Percentiles rank a stretch among this genome's conserved stretches.
Evolutionary conservation across 1,140 invertebrate species (phyloP).

Genomic region (Drusus annulatus): DNA sequence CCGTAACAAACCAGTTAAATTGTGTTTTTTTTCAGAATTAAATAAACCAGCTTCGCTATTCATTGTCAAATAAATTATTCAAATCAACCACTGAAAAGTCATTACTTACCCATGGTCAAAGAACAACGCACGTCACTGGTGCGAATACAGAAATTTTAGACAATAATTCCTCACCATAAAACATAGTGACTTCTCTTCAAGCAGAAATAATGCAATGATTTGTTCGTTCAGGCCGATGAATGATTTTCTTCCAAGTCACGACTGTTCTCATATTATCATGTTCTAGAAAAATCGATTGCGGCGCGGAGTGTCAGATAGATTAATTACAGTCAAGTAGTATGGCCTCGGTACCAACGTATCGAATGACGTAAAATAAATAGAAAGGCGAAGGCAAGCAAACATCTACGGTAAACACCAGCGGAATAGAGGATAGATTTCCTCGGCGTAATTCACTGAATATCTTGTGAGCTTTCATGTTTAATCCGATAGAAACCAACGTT

Average conservation of each 20-base stretch:
- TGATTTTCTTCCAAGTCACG: conserved; percentile 29
- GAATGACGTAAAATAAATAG: conserved; percentile 49
- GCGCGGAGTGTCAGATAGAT: conserved; percentile 53
- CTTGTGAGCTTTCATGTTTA: conserved; percentile 33
- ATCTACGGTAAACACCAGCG: conserved; percentile 7
- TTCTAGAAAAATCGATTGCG: conserved; percentile 45
- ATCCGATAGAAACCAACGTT: conserved; percentile 2
- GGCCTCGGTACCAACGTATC: conserved; percentile 40
- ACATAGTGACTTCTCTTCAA: neutral
- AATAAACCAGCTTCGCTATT: too few relatives aligned
- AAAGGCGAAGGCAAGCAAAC: conserved; percentile 35
- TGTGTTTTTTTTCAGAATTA: too few relatives aligned
- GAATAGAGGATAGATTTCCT: conserved; percentile 18
- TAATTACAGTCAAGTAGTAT: conserved; percentile 54
- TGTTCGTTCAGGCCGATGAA: conserved; percentile 13
- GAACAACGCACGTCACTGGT: too few relatives aligned
- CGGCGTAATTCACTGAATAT: conserved; percentile 9
- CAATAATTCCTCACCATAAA: neutral
- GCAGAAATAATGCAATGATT: conserved; percentile 18
- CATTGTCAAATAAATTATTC: too few relatives aligned
- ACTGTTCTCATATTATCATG: conserved; percentile 31
- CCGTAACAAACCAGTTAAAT: too few relatives aligned
- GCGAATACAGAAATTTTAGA: neutral
- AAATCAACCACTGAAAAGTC: too few relatives aligned
- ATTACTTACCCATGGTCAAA: too few relatives aligned